phyloP scores from a whole-genome alignment of 2,113 vertebrate species.

The Psettodes erumei region DNA sequence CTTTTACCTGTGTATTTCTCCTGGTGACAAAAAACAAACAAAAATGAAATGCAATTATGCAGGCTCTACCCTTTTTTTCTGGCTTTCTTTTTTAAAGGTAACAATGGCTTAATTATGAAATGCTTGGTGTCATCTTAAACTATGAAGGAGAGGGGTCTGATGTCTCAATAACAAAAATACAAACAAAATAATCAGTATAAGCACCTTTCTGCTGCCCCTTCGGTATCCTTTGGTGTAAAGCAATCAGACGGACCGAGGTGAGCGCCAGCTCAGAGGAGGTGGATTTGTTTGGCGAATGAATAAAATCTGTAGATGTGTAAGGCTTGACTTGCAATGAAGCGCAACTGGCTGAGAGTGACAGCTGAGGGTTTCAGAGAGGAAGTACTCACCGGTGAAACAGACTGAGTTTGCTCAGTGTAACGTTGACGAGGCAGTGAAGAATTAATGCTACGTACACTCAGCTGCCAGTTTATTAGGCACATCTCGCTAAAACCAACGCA shows the following conservation, averaged over 20 bases:
- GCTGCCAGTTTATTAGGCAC: neutral
- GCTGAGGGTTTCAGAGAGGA: neutral
- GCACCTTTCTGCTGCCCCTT: neutral
- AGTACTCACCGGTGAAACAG: neutral
- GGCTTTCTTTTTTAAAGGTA: too few species aligned
- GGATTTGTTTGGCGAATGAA: neutral
- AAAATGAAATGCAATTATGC: neutral
- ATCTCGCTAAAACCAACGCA: too few species aligned
- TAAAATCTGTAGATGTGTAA: neutral
- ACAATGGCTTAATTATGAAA: neutral
- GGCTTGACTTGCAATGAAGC: neutral
- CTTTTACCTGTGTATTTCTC: constrained; percentile 1
- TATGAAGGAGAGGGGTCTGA: neutral
- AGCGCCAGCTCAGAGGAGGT: neutral
- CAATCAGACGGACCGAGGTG: neutral
- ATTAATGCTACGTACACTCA: neutral
- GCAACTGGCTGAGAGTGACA: neutral
- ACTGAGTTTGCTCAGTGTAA: neutral
- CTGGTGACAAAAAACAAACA: neutral
- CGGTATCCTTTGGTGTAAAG: neutral
- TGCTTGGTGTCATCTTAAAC: neutral
- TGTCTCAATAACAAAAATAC: neutral
- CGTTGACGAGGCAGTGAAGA: neutral
- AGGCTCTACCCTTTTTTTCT: neutral
- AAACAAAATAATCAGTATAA: neutral